Evolutionary conservation across 2,113 vertebrate species (phyloP).

Genomic region (Agapornis roseicollis): DNA sequence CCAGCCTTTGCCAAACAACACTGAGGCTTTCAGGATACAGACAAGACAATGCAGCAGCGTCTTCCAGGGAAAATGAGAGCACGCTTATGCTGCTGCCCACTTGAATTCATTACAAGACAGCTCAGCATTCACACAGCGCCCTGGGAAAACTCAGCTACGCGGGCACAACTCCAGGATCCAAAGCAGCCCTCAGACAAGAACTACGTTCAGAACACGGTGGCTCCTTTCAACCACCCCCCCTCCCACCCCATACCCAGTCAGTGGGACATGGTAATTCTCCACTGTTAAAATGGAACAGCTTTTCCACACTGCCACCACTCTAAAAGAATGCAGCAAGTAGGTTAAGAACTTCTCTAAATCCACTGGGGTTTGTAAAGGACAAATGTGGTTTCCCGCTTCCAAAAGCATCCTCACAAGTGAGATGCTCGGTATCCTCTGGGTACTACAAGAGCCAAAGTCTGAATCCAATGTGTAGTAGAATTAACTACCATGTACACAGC

Average conservation of each 20-base stretch:
- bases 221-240: background rate
- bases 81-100: slow-evolving; percentile 43
- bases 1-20: slow-evolving; percentile 48
- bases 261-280: background rate
- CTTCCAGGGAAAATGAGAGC: slow-evolving; percentile 56
- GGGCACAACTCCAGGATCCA: slow-evolving; percentile 45
- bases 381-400: background rate
- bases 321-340: background rate
- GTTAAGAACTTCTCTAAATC: background rate
- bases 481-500: background rate
- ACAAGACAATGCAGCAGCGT: slow-evolving; percentile 53
- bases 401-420: background rate
- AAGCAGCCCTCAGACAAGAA: slow-evolving; percentile 12
- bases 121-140: slow-evolving; percentile 21
- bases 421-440: background rate
- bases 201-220: background rate
- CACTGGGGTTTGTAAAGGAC: background rate
- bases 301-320: background rate
- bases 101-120: slow-evolving; percentile 15
- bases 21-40: slow-evolving; percentile 50
- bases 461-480: background rate
- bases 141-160: slow-evolving; percentile 20
- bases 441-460: background rate
- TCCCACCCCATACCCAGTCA: background rate
- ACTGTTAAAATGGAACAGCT: background rate